These are phyloP conservation scores for Delphinapterus leucas DNA, from an alignment of 2,113 vertebrate species.

Conservation along the genomic window DNA sequence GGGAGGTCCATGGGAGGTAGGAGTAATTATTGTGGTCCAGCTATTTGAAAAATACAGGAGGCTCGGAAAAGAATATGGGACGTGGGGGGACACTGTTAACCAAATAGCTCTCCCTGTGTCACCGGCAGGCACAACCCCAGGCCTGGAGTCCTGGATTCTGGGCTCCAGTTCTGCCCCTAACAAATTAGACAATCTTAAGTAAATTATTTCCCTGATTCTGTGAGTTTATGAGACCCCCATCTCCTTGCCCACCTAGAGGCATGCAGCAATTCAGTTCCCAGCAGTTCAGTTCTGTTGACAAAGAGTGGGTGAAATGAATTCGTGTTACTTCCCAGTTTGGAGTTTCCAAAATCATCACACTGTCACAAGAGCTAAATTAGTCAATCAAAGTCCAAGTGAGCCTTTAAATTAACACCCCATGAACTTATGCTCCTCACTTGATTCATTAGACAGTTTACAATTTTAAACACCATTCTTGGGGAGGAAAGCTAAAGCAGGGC, in stretches of 20 bases:
- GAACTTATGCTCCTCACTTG: neutral
- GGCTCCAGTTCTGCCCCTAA: neutral
- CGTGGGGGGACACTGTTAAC: rapidly evolving
- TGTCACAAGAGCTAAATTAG: conserved; percentile 20
- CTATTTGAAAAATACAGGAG: neutral
- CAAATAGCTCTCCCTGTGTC: neutral
- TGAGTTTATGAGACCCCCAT: neutral
- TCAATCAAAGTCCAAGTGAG: neutral
- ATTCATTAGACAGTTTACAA: neutral
- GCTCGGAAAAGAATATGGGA: neutral
- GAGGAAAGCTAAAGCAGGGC: neutral
- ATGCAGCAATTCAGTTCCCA: neutral
- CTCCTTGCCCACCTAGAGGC: neutral
- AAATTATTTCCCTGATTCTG: neutral
- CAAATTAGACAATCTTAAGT: neutral
- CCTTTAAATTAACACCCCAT: conserved; percentile 18
- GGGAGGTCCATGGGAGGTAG: neutral
- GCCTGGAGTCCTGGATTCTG: neutral
- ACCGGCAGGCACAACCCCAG: rapidly evolving
- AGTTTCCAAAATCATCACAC: neutral
- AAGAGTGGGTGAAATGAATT: neutral
- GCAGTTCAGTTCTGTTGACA: neutral
- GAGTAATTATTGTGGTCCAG: neutral
- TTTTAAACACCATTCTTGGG: neutral
- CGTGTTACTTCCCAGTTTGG: neutral